These are phyloP conservation scores for Myotis vivesi DNA, from an alignment of 2,797 vertebrate genomes.

Conservation along the genomic window DNA sequence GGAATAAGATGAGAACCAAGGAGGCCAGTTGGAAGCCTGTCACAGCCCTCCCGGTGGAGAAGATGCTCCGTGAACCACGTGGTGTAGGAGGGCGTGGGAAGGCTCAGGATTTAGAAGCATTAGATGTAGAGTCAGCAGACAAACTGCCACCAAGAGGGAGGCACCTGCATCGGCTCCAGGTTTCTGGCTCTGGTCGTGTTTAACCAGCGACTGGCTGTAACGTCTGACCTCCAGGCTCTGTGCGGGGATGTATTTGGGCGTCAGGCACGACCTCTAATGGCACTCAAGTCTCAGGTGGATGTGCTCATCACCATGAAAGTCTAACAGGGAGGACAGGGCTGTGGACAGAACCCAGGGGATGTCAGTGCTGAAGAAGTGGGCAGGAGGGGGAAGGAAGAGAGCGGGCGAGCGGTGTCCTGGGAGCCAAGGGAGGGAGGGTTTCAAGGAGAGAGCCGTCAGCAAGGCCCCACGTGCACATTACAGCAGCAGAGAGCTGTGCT, in stretches of 20 bases:
- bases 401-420: background rate
- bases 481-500: background rate
- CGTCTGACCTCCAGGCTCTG: background rate
- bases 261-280: background rate
- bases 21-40: background rate
- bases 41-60: background rate
- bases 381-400: background rate
- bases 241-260: background rate
- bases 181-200: background rate
- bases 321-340: background rate
- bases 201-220: background rate
- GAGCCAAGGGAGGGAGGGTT: background rate
- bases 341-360: background rate
- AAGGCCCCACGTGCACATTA: background rate
- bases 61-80: background rate
- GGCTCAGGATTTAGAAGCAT: background rate
- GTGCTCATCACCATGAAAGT: background rate
- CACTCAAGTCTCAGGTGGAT: background rate
- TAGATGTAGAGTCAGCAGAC: background rate
- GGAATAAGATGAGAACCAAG: background rate
- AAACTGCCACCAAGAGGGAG: background rate
- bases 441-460: background rate
- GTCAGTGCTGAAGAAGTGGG: background rate
- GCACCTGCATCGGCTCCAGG: background rate
- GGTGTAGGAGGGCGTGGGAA: background rate